Conservation (phyloP, 2,888 invertebrate species). For the Cerastis rubricosa region DNA sequence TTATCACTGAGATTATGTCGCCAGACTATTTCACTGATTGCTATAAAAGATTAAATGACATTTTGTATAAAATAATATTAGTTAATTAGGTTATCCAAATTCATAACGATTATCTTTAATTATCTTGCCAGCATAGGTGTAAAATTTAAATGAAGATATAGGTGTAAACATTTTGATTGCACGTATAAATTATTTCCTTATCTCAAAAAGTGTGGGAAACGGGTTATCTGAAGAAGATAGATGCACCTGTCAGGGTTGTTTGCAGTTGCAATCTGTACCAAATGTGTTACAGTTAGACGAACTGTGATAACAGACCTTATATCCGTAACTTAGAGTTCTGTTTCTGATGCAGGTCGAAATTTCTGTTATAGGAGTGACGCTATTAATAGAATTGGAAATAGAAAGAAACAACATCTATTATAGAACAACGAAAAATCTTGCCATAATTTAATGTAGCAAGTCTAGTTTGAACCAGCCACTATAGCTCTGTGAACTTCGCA, state of each 20-base stretch:
- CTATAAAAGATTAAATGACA: constrained; percentile 12
- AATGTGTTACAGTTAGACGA: constrained; percentile 19
- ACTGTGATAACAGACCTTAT: constrained; percentile 13
- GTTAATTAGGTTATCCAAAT: constrained; percentile 12
- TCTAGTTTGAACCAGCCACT: neutral
- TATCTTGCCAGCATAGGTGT: constrained; percentile 12
- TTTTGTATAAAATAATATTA: neutral
- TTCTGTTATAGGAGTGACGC: too few species aligned
- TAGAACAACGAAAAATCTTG: neutral
- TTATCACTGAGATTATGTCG: constrained; percentile 6
- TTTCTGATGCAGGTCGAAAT: too few species aligned
- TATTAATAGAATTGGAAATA: neutral
- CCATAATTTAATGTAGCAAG: neutral
- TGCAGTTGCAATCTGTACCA: constrained; percentile 49
- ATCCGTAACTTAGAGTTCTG: neutral
- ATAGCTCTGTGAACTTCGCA: neutral
- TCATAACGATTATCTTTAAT: constrained; percentile 17
- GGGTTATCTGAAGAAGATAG: constrained; percentile 60
- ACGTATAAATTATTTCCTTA: constrained; percentile 33
- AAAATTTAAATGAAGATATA: constrained; percentile 7
- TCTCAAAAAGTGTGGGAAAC: constrained; percentile 52
- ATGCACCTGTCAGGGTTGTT: constrained; percentile 57
- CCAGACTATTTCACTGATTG: constrained; percentile 14
- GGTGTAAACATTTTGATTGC: constrained; percentile 41
- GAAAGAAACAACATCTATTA: neutral